Evolutionary conservation across 92 coral and sea anemone species (phyloP).

Genomic region (Galaxea fascicularis): DNA sequence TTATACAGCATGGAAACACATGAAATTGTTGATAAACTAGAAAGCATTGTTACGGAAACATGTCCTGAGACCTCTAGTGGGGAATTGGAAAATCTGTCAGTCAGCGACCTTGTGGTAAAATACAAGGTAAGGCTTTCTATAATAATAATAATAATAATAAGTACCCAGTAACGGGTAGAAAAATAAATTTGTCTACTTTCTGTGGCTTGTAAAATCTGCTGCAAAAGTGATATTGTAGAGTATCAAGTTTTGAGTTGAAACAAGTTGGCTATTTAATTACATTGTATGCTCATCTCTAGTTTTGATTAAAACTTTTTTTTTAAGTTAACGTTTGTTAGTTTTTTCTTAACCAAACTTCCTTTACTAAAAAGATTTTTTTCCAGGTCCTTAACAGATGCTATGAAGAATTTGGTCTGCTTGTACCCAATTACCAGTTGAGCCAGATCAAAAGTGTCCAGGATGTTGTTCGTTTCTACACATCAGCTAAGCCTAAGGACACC

Average conservation of each 20-base stretch:
- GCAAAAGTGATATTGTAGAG: too few relatives aligned
- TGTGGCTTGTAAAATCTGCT: too few relatives aligned
- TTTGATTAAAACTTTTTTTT: too few relatives aligned
- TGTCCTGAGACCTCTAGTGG: slow-evolving; percentile 13
- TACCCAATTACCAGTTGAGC: slow-evolving; percentile 63
- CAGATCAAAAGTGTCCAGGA: slow-evolving; percentile 49
- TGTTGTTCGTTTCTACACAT: slow-evolving; percentile 61
- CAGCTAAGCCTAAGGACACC: slow-evolving; percentile 52
- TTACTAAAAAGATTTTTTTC: background rate
- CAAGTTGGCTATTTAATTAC: too few relatives aligned
- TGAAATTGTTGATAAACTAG: slow-evolving; percentile 65
- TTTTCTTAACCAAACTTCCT: background rate
- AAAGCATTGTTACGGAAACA: slow-evolving; percentile 50
- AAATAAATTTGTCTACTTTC: too few relatives aligned
- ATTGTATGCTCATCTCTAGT: too few relatives aligned
- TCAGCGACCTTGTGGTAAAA: slow-evolving; percentile 49
- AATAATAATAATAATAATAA: background rate
- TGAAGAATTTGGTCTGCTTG: slow-evolving; percentile 70
- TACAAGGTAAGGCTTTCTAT: slow-evolving; percentile 34
- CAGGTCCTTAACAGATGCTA: slow-evolving; percentile 71
- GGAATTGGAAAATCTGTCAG: slow-evolving; percentile 30
- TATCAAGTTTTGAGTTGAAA: too few relatives aligned
- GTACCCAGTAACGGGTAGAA: too few relatives aligned
- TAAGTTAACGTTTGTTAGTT: background rate
- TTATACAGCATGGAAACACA: slow-evolving; percentile 65